Evolutionary conservation across 2,113 vertebrate species (phyloP).

Genomic region (Ciconia boyciana): DNA sequence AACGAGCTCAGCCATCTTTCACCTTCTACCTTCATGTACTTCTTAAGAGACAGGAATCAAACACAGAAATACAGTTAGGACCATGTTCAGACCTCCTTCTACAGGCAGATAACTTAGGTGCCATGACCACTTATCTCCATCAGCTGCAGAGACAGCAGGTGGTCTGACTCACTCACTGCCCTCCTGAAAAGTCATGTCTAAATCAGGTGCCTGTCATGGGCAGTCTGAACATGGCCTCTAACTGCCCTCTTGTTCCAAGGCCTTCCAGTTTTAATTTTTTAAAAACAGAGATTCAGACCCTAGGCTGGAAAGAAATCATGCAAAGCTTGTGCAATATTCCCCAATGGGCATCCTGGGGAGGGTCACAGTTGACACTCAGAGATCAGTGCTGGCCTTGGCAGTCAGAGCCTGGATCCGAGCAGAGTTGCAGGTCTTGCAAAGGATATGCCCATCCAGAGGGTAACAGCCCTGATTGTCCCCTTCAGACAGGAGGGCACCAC

Average conservation of each 20-base stretch:
- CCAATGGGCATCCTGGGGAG: not conserved
- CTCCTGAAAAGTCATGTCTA: not conserved
- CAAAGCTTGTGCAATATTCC: constrained; percentile 40
- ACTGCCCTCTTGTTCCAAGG: constrained; percentile 30
- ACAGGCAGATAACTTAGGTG: not conserved
- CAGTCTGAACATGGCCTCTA: not conserved
- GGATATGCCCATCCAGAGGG: constrained; percentile 94
- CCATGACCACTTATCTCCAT: not conserved
- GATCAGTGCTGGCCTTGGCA: constrained; percentile 97
- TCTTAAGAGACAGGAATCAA: constrained; percentile 27
- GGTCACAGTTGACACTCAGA: constrained; percentile 76
- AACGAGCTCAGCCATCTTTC: not conserved
- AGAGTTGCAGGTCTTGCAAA: constrained; percentile 97
- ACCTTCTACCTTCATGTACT: constrained; percentile 6
- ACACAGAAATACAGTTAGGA: not conserved
- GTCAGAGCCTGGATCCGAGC: constrained; percentile 92
- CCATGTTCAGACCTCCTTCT: constrained; percentile 8
- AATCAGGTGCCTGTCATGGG: not conserved
- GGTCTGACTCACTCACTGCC: not conserved
- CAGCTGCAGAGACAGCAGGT: not conserved
- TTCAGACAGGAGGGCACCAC: constrained; percentile 92
- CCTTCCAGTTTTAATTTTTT: constrained; percentile 46
- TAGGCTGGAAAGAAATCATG: constrained; percentile 45
- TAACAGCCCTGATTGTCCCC: constrained; percentile 98
- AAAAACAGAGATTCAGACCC: constrained; percentile 3